These are phyloP conservation scores for Sycobia sp. DNA, from an alignment of 1,140 invertebrate genomes.

Conservation along the genomic window DNA sequence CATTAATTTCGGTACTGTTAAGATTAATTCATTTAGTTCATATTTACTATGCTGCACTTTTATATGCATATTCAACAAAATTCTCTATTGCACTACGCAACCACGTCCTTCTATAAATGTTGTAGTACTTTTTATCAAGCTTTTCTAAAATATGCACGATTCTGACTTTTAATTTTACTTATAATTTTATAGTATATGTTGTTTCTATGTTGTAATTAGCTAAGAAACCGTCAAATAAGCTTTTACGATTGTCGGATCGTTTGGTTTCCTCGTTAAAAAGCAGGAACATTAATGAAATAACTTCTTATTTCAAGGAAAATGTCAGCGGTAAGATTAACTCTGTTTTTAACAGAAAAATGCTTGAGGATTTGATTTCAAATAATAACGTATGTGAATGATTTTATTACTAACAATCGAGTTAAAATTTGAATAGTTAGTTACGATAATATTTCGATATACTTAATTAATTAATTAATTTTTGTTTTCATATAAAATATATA, in stretches of 20 bases:
- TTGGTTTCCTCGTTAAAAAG: slow-evolving; percentile 61
- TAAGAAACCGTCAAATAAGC: slow-evolving; percentile 56
- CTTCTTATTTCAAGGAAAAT: slow-evolving; percentile 64
- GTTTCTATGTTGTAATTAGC: slow-evolving; percentile 55
- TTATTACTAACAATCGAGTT: slow-evolving; percentile 2
- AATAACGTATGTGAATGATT: slow-evolving; percentile 9
- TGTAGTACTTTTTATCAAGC: slow-evolving; percentile 21
- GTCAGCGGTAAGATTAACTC: slow-evolving; percentile 58
- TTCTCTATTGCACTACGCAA: neutral
- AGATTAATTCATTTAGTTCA: neutral
- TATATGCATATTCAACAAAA: neutral
- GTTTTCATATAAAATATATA: too few relatives aligned
- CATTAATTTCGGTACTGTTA: neutral
- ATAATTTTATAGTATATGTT: slow-evolving; percentile 36
- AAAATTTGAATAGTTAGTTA: too few relatives aligned
- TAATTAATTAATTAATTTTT: too few relatives aligned
- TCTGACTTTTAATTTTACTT: slow-evolving; percentile 27
- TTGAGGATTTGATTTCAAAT: slow-evolving; percentile 8
- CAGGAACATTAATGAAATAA: slow-evolving; percentile 62
- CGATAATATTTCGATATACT: too few relatives aligned
- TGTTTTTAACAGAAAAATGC: slow-evolving; percentile 21
- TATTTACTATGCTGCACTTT: neutral
- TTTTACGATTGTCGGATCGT: slow-evolving; percentile 59
- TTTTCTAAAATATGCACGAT: slow-evolving; percentile 17
- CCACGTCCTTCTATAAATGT: slow-evolving; percentile 28